Evolutionary conservation across 30 jellyfish, hydroid and myxozoan species (phyloP), one percentile per base, ranked within the genome.

Genomic region (Pseudorhiza aurosa): DNA sequence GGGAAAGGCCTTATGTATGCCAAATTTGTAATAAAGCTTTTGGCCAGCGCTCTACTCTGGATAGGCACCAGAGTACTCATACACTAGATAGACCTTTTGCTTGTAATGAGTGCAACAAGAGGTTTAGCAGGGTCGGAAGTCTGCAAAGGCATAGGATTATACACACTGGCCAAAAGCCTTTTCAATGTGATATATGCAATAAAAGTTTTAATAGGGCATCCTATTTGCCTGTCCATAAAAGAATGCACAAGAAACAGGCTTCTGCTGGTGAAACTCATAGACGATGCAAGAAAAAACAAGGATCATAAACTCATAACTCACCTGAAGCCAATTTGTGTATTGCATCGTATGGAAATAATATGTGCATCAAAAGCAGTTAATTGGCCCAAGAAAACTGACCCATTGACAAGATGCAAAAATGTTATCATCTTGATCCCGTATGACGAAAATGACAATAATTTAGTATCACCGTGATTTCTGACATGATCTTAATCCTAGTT

Each of bases 161-260:
- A 7, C 96, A 85, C 65, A 58, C 90, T 26, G 96, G 96, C 22
- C 21, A 31, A 30, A 57, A 33, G 62, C 87, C 87, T 9, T 73
- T 30, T 25, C 50, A 73, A 24, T 77, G 89, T 60, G 55, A 77
- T 26, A 28, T 39, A 2, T 62, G 87, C 47, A 40, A 73, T 18
- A 73, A 73, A 46, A 4, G 87, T 4, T 73, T 73, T 39, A 73
- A 36, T 33, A 32, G 71, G 24, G 56, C 83, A 15, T 70, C 49
- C 53, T 70, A 73, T 15, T 55, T 51, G 47, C 68, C 45, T 10
- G 40, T 29, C 33, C 87, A 73, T n/a, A 57, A 50, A 39, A 63
- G 75, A 46, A 31, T 19, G 10, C 81, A 43, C 39, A 22, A 22
- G 8, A 57, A 57, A 17, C 6, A 57, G 15, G 55, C 55, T 42